A percentile compares a stretch with the other conserved stretches of the same genome.
Conservation (phyloP, 2,113 vertebrate genomes). For the Solenodon paradoxus region DNA sequence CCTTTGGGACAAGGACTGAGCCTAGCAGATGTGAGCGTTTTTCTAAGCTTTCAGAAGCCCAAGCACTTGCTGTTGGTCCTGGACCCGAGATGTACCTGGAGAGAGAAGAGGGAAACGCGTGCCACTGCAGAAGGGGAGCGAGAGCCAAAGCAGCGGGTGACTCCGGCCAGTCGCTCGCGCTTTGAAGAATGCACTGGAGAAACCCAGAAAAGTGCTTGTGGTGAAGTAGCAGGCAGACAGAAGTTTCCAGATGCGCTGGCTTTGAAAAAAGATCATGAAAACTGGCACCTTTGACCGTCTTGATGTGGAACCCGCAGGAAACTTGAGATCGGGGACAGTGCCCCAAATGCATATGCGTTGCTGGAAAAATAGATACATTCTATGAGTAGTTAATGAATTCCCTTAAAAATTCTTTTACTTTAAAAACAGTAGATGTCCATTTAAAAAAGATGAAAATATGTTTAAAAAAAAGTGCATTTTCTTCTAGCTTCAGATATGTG, state of each 20-base stretch:
- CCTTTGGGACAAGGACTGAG: background rate
- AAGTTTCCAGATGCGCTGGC: background rate
- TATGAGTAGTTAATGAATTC: background rate
- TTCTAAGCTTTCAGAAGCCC: background rate
- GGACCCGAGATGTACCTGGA: background rate
- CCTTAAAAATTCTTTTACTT: conserved; percentile 19
- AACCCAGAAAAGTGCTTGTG: background rate
- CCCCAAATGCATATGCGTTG: background rate
- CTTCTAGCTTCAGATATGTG: background rate
- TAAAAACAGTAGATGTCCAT: background rate
- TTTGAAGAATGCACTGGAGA: background rate
- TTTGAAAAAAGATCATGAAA: background rate
- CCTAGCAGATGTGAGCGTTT: background rate
- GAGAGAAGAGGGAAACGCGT: background rate
- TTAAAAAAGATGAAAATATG: conserved; percentile 22
- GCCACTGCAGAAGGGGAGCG: background rate
- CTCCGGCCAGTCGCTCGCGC: no score
- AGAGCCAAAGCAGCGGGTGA: background rate
- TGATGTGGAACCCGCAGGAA: conserved; percentile 14
- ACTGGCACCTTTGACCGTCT: background rate
- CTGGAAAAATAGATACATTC: background rate
- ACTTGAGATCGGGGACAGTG: background rate
- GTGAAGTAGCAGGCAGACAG: background rate
- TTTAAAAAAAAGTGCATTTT: conserved; percentile 1
- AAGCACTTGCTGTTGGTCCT: background rate